phyloP scores from a whole-genome alignment of 2,113 vertebrate species.

The Bucco capensis region DNA sequence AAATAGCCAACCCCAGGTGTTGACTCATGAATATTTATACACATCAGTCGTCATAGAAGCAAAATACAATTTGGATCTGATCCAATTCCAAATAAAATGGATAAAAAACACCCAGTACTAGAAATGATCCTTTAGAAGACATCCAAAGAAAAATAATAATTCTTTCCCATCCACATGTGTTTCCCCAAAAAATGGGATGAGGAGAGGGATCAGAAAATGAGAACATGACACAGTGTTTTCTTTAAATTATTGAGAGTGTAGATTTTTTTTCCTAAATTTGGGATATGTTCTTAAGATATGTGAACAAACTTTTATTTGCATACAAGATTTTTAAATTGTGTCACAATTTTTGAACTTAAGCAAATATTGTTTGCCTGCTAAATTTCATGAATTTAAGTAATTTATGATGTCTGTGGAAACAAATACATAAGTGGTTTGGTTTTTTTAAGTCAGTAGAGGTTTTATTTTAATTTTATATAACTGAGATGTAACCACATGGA shows the following conservation, averaged over 20 bases:
- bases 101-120: background rate
- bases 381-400: background rate
- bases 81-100: background rate
- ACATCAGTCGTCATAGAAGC: background rate
- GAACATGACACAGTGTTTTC: background rate
- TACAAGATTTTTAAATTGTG: background rate
- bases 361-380: background rate
- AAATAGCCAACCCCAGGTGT: conserved; percentile 12
- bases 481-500: background rate
- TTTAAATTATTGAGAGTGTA: background rate
- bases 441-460: background rate
- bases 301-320: background rate
- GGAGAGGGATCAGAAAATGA: background rate
- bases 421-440: background rate
- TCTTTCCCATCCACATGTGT: background rate
- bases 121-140: background rate
- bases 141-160: background rate
- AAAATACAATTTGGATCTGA: background rate
- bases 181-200: background rate
- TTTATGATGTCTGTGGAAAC: background rate
- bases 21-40: conserved; percentile 49
- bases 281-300: background rate
- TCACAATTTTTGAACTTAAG: background rate
- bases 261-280: background rate
- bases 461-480: background rate